Evolutionary conservation across 2,113 vertebrate species (phyloP).

Genomic region (Petrocephalus zakoni): DNA sequence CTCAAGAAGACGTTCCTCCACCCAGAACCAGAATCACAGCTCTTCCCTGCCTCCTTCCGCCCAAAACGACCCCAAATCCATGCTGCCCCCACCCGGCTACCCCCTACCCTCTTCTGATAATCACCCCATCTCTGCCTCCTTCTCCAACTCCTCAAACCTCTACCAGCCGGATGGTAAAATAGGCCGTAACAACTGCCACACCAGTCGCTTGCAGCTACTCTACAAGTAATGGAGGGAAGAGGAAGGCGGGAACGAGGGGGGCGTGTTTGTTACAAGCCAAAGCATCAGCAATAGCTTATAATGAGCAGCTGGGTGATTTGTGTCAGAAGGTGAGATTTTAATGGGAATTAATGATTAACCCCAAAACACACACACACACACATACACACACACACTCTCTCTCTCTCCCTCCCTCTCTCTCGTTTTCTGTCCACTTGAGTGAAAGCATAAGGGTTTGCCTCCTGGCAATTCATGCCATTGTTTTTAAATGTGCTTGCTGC

Average conservation of each 20-base stretch:
- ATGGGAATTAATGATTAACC: neutral
- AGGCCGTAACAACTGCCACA: conserved; percentile 80
- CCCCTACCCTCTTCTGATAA: conserved; percentile 62
- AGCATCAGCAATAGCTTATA: neutral
- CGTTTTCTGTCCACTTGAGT: neutral
- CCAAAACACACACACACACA: neutral
- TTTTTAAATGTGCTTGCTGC: neutral
- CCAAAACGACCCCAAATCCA: conserved; percentile 60
- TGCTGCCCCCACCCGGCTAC: conserved; percentile 65
- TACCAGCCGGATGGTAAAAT: conserved; percentile 81
- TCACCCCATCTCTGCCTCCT: conserved; percentile 63
- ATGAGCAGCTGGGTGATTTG: neutral
- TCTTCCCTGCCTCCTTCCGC: conserved; percentile 41
- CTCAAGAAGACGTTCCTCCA: conserved; percentile 70
- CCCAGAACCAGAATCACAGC: conserved; percentile 64
- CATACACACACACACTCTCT: neutral
- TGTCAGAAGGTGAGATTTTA: neutral
- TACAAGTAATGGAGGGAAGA: conserved; percentile 68
- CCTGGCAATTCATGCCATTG: neutral
- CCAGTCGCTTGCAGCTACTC: conserved; percentile 83
- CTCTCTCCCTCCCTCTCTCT: neutral
- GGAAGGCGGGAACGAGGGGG: neutral
- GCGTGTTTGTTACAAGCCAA: neutral
- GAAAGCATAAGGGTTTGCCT: neutral
- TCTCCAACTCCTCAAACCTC: conserved; percentile 65